Percentiles rank a stretch among this genome's conserved stretches.
phyloP scores from a whole-genome alignment of 2,888 invertebrate species.

The Rhogogaster chlorosoma region DNA sequence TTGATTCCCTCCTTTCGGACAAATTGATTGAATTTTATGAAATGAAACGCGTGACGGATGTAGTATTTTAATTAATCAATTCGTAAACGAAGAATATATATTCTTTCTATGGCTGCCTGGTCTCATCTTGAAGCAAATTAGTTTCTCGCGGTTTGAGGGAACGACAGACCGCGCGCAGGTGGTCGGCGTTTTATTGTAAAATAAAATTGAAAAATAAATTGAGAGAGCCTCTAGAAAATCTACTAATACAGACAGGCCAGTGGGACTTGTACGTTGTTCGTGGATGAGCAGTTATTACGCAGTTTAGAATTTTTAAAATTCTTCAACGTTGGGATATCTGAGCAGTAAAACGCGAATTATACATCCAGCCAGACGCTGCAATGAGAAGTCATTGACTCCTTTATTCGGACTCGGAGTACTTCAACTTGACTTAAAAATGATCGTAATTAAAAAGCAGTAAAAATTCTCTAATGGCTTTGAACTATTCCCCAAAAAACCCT shows the following conservation, averaged over 20 bases:
- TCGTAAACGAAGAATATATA: neutral
- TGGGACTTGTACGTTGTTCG: neutral
- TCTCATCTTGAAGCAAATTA: neutral
- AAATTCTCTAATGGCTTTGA: conserved; percentile 3
- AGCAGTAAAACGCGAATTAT: neutral
- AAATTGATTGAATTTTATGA: neutral
- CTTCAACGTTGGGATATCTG: neutral
- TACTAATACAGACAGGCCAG: neutral
- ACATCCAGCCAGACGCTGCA: neutral
- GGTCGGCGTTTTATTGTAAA: neutral
- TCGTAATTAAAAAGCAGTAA: conserved; percentile 26
- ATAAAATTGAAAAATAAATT: conserved; percentile 2
- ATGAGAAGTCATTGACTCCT: neutral
- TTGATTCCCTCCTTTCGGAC: neutral
- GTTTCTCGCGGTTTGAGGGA: neutral
- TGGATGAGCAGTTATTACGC: neutral
- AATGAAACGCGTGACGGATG: neutral
- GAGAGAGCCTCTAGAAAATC: neutral
- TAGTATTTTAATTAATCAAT: neutral
- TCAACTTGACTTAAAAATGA: neutral
- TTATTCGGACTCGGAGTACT: neutral
- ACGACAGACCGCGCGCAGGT: neutral
- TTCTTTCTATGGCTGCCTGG: neutral
- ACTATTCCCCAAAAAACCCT: neutral
- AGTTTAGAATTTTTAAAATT: neutral